Base-by-base conservation (phyloP, 2,888 invertebrate species). In the Fabriciana adippe region DNA sequence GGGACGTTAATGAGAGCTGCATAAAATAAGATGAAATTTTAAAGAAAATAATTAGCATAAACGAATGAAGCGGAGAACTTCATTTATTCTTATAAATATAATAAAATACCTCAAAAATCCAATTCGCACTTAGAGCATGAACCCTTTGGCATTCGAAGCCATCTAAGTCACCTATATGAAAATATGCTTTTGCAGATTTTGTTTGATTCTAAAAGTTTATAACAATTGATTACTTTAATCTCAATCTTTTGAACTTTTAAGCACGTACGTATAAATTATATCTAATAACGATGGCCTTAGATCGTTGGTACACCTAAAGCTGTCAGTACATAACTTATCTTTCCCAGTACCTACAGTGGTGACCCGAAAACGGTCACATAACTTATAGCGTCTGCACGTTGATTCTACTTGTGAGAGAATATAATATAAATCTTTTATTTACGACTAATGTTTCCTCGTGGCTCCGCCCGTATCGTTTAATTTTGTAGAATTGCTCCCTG, bases 281-380 rank as follows among this genome's bases (percentile, higher is more conserved):
- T 53, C 48, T 15, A 50, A 53, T 48, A 55, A 35, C 50, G 66
- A 66, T 54, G 66, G 35, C 21, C 21, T 60, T 16, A 55, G 60
- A 35, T 48, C 35, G 59, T 60, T 55, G 5, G 16, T 53, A 66
- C 48, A 55, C 51, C 41, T 68, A 45, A 68, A 59, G 45, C 41
- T 68, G 64, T 60, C 64, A 61, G 35, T 55, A 31, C 35, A 50
- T 64, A 64, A 68, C 59, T 68, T 68, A 68, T 55, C 63, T 57
- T 59, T 64, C 41, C 35, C 55, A 35, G 48, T 64, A 16, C 14
- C 63, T 59, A 47, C 55, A 35, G 48, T 68, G 18, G 18, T 64
- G 67, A 70, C 64, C 67, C 67, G 67, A 67, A 67, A 60, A 54
- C 67, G 53, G 47, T 53, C 55, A 55, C 61, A 67, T 64, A 60